Evolutionary conservation across 2,113 vertebrate genomes (phyloP).

Genomic region (Malaclemys terrapin): DNA sequence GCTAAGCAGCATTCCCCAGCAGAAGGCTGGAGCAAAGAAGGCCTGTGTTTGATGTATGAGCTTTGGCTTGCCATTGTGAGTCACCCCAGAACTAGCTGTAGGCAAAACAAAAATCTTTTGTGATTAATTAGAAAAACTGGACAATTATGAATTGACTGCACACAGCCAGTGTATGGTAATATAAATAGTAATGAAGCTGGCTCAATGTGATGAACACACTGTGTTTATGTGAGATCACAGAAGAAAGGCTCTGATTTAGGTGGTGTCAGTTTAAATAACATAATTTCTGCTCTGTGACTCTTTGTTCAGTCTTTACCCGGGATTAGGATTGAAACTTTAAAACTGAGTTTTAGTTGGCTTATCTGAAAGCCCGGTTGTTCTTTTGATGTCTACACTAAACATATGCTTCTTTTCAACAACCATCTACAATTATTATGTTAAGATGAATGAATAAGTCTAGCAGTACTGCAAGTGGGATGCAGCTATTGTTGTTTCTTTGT

Average conservation of each 20-base stretch:
- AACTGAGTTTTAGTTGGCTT: slow-evolving; percentile 63
- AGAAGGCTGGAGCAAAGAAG: slow-evolving; percentile 81
- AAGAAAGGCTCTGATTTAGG: slow-evolving; percentile 74
- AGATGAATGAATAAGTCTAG: slow-evolving; percentile 60
- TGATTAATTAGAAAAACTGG: slow-evolving; percentile 95
- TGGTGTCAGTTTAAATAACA: slow-evolving; percentile 78
- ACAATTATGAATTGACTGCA: slow-evolving; percentile 91
- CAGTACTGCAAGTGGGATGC: slow-evolving; percentile 63
- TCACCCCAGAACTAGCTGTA: slow-evolving; percentile 88
- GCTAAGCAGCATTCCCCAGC: slow-evolving; percentile 75
- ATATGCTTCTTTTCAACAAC: slow-evolving; percentile 58
- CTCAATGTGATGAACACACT: slow-evolving; percentile 73
- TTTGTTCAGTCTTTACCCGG: slow-evolving; percentile 70
- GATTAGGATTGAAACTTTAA: slow-evolving; percentile 66
- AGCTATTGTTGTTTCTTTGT: slow-evolving; percentile 73
- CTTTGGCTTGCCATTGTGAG: slow-evolving; percentile 88
- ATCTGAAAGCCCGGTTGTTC: slow-evolving; percentile 72
- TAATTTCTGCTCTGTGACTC: slow-evolving; percentile 72
- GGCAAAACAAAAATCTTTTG: slow-evolving; percentile 94
- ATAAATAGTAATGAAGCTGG: slow-evolving; percentile 89
- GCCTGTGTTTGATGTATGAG: slow-evolving; percentile 89
- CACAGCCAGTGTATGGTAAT: slow-evolving; percentile 82
- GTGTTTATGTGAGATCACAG: slow-evolving; percentile 76
- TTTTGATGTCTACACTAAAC: slow-evolving; percentile 66
- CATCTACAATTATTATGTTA: slow-evolving; percentile 61